A percentile compares a stretch with the other conserved stretches of the same genome.
phyloP scores from a whole-genome alignment of 2,888 invertebrate genomes.

The Pachycephus smyrnensis region DNA sequence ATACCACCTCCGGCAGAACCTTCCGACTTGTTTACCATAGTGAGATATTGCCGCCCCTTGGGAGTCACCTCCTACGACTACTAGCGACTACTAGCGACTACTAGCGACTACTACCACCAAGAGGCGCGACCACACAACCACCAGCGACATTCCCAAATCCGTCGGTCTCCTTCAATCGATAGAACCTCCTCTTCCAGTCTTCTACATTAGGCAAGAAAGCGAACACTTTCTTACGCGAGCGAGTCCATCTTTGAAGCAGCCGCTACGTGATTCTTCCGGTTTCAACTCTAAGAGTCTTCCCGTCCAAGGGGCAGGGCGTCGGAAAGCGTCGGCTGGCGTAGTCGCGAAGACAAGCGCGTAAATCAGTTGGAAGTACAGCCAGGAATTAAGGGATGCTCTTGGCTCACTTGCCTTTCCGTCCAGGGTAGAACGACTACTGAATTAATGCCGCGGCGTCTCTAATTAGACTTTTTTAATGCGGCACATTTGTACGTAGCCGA shows the following conservation, averaged over 20 bases:
- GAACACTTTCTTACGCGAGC: too few relatives aligned
- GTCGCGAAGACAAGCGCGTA: conserved; percentile 50
- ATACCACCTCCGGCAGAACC: conserved; percentile 28
- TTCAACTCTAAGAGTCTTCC: conserved; percentile 33
- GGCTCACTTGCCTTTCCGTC: conserved; percentile 32
- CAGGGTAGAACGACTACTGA: conserved; percentile 36
- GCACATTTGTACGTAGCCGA: conserved; percentile 6
- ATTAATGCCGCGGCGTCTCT: conserved; percentile 58
- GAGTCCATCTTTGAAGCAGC: not conserved
- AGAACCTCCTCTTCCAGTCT: conserved; percentile 5
- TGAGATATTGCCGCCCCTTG: conserved; percentile 45
- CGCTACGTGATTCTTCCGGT: conserved; percentile 13
- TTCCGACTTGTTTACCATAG: conserved; percentile 43
- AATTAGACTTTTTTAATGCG: conserved; percentile 56
- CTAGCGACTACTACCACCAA: conserved; percentile 20
- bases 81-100: conserved; percentile 22
- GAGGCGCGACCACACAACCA: conserved; percentile 3
- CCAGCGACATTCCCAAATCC: conserved; percentile 19
- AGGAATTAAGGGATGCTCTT: conserved; percentile 55
- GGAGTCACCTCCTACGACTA: conserved; percentile 28
- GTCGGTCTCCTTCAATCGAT: conserved; percentile 4
- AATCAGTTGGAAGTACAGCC: conserved; percentile 54
- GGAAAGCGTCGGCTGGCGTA: conserved; percentile 36
- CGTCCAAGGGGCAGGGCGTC: conserved; percentile 37
- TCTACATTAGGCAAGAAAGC: too few relatives aligned